phyloP scores from a whole-genome alignment of 1,140 invertebrate species.

The Schlechtendalia chinensis region DNA sequence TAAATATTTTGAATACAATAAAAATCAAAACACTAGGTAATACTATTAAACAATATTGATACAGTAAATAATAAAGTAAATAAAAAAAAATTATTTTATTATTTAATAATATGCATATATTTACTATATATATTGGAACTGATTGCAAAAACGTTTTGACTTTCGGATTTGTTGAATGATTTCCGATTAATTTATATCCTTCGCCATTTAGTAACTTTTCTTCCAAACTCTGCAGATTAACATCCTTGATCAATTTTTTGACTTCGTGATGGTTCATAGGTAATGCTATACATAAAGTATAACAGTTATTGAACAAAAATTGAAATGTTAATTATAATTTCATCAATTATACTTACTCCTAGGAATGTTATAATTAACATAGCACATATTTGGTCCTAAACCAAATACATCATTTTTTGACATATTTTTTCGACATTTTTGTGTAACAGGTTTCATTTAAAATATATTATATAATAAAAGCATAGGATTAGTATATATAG shows the following conservation, averaged over 20 bases:
- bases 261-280: conserved; percentile 32
- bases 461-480: background rate
- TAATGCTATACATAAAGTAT: conserved; percentile 29
- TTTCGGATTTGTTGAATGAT: conserved; percentile 66
- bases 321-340: background rate
- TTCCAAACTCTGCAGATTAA: conserved; percentile 74
- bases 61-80: background rate
- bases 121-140: conserved; percentile 69
- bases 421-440: conserved; percentile 2
- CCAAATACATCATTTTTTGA: conserved; percentile 23
- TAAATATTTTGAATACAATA: too few relatives aligned
- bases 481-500: too few relatives aligned
- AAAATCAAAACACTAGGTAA: too few relatives aligned
- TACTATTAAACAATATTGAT: too few relatives aligned
- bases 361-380: conserved; percentile 34
- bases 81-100: background rate
- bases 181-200: conserved; percentile 68
- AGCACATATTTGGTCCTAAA: conserved; percentile 43
- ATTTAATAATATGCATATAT: conserved; percentile 40
- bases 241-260: conserved; percentile 59
- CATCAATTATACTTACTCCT: conserved; percentile 23
- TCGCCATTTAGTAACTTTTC: conserved; percentile 75
- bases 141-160: conserved; percentile 67
- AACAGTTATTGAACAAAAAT: conserved; percentile 7
- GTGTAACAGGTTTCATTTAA: conserved; percentile 28